phyloP scores from a whole-genome alignment of 1,140 invertebrate species.

The Drosophila kepulauana region DNA sequence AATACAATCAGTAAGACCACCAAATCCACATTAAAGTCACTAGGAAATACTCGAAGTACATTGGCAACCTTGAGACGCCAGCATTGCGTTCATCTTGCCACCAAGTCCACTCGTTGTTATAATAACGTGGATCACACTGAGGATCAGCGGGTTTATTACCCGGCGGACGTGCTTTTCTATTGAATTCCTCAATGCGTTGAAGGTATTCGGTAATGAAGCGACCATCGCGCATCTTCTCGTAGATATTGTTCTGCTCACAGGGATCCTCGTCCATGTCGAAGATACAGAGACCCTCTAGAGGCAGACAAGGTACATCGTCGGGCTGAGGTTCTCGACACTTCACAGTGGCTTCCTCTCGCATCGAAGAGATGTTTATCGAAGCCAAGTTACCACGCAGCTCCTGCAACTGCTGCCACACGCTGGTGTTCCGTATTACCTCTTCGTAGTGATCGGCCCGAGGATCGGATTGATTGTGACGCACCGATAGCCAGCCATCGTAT shows the following conservation, averaged over 20 bases:
- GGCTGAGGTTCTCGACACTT: constrained; percentile 53
- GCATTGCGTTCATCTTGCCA: constrained; percentile 60
- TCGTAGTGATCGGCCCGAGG: constrained; percentile 83
- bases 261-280: constrained; percentile 92
- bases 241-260: constrained; percentile 91
- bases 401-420: constrained; percentile 61
- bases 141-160: constrained; percentile 63
- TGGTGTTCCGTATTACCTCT: constrained; percentile 85
- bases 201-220: constrained; percentile 47
- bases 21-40: background rate
- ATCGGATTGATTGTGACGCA: constrained; percentile 45
- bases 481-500: constrained; percentile 86
- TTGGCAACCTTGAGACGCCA: background rate
- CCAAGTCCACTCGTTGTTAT: constrained; percentile 76
- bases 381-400: constrained; percentile 48
- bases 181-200: constrained; percentile 55
- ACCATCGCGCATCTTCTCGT: constrained; percentile 67
- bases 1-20: background rate
- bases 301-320: constrained; percentile 64
- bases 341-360: constrained; percentile 86
- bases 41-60: background rate
- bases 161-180: constrained; percentile 48
- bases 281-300: constrained; percentile 87
- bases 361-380: constrained; percentile 46
- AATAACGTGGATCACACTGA: constrained; percentile 49